Base-by-base conservation (phyloP, 1,140 invertebrate genomes). In the Fopius arisanus region DNA sequence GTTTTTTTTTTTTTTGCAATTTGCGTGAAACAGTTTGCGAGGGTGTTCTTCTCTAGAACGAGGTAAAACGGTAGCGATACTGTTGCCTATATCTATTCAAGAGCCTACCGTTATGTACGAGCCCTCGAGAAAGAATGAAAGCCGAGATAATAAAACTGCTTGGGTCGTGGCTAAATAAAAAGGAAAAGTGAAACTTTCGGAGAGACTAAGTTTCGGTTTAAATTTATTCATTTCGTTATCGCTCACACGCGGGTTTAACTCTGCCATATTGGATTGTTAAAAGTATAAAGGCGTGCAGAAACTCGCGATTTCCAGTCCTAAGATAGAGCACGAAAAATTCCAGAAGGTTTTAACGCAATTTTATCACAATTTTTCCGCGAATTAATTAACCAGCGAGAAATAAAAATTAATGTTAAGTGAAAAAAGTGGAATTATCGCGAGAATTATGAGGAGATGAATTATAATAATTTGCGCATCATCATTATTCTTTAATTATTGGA, bases 171-270 rank as follows among this genome's bases (percentile, higher is more conserved):
- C 43, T 33, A 65, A 65, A 65, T 29, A 16, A 31, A 65, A 65
- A 65, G n/a, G 33, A 65, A n/a, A 65, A 31, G 6, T 33, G n/a
- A 33, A 65, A 65, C 29, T 65, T 65, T 31, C 3, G 29, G 16
- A 65, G 2, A 62, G 16, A 65, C 28, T 33, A 16, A 65, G 62
- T 65, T 65, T 65, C 28, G n/a, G 62, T 65, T 31, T n/a, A 65
- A 65, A 65, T 65, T 65, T 65, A 65, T 65, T 29, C 62, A 29
- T 65, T 65, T 65, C 29, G 62, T 65, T 65, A 65, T 65, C 62
- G 62, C 28, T 31, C 28, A 9, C 29, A 29, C 29, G 16, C 10
- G 23, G 26, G 54, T 59, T 19, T 33, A 33, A 33, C 28, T 65
- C n/a, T 33, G 62, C 28, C 62, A 29, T 65, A 65, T 65, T 65